Conservation (phyloP, 2,888 invertebrate genomes). For the Mesorhabditis belari region DNA sequence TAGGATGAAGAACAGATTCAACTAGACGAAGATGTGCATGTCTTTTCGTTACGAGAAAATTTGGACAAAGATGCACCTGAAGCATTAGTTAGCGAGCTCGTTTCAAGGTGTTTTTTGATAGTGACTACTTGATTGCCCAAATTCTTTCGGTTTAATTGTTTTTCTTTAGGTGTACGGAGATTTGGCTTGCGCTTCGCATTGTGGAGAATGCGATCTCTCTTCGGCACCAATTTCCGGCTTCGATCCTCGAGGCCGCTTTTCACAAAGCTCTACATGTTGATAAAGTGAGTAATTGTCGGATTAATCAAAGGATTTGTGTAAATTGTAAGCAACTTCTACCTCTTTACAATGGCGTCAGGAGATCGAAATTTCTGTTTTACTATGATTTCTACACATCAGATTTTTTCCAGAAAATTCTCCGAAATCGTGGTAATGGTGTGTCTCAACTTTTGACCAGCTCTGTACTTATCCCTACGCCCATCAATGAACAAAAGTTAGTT, state of each 20-base stretch:
- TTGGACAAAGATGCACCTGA: background rate
- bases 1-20: no score
- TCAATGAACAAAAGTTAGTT: background rate
- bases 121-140: no score
- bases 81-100: background rate
- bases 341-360: no score
- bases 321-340: no score
- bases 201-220: conserved; percentile 42
- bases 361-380: no score
- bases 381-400: no score
- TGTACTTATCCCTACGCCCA: background rate
- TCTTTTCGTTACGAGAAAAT: background rate
- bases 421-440: no score
- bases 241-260: background rate
- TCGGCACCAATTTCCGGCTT: background rate
- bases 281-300: no score
- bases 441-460: background rate
- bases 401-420: no score
- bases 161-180: conserved; percentile 10
- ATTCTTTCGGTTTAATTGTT: conserved; percentile 1
- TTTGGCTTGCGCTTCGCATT: conserved; percentile 35
- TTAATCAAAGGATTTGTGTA: no score
- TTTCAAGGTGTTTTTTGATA: no score
- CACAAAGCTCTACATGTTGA: background rate
- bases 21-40: background rate